Evolutionary conservation across 2,888 invertebrate genomes (phyloP).

Genomic region (Leucophenga montana): DNA sequence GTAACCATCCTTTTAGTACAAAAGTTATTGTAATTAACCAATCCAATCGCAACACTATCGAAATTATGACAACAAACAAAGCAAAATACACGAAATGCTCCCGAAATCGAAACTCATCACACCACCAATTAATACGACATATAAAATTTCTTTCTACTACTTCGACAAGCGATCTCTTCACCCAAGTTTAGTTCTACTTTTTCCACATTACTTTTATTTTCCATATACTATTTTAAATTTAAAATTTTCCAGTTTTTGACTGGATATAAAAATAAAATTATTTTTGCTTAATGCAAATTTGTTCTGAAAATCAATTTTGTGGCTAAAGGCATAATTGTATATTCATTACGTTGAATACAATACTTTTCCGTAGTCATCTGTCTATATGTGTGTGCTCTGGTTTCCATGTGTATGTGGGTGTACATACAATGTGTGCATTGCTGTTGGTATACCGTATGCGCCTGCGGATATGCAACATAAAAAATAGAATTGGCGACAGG

Average conservation of each 20-base stretch:
- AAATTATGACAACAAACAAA: too few species aligned
- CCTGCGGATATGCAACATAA: conserved; percentile 65
- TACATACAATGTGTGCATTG: background rate
- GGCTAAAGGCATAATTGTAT: conserved; percentile 50
- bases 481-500: conserved; percentile 49
- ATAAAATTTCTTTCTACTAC: too few species aligned
- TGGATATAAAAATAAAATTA: conserved; percentile 6
- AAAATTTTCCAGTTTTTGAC: background rate
- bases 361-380: background rate
- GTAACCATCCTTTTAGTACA: too few species aligned
- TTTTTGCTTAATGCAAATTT: conserved; percentile 22
- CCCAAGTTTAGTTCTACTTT: too few species aligned
- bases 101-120: too few species aligned
- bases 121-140: too few species aligned
- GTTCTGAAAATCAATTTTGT: conserved; percentile 24
- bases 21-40: too few species aligned
- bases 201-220: background rate
- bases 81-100: too few species aligned
- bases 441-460: conserved; percentile 49
- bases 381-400: background rate
- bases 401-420: background rate
- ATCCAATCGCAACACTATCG: too few species aligned
- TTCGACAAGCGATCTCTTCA: too few species aligned
- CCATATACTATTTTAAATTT: background rate
- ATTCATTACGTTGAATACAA: conserved; percentile 48